Conservation (phyloP, 2,888 invertebrate species). For the Galerucella nymphaeae region DNA sequence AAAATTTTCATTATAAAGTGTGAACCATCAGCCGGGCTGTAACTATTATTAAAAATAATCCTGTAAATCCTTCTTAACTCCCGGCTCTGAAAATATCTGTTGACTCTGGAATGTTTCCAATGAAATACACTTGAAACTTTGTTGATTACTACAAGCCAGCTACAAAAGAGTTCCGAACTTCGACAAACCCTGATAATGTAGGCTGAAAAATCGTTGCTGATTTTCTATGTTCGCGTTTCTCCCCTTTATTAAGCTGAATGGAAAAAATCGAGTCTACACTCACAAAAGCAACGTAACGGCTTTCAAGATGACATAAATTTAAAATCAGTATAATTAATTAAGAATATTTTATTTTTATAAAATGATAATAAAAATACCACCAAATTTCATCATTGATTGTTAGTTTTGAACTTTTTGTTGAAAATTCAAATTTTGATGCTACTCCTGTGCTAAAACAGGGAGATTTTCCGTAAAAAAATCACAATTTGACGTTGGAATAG, state of each 20-base stretch:
- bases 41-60: neutral
- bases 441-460: too few relatives aligned
- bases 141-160: conserved; percentile 40
- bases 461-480: too few relatives aligned
- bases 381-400: too few relatives aligned
- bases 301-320: neutral
- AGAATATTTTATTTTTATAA: too few relatives aligned
- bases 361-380: too few relatives aligned
- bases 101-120: conserved; percentile 37
- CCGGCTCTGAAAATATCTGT: conserved; percentile 24
- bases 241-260: conserved; percentile 24
- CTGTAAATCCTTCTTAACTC: conserved; percentile 6
- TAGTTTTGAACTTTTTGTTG: too few relatives aligned
- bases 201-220: conserved; percentile 38
- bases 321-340: neutral
- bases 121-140: conserved; percentile 42
- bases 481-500: too few relatives aligned
- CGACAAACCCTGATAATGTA: conserved; percentile 33
- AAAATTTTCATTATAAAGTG: too few relatives aligned
- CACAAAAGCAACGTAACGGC: neutral
- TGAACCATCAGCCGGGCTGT: neutral
- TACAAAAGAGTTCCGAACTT: conserved; percentile 30
- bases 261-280: neutral
- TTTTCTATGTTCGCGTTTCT: conserved; percentile 3
- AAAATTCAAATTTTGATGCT: too few relatives aligned